Percentiles rank a stretch among this genome's conserved stretches.
Evolutionary conservation across 2,113 vertebrate genomes (phyloP).

Genomic region (Stictonetta naevosa): DNA sequence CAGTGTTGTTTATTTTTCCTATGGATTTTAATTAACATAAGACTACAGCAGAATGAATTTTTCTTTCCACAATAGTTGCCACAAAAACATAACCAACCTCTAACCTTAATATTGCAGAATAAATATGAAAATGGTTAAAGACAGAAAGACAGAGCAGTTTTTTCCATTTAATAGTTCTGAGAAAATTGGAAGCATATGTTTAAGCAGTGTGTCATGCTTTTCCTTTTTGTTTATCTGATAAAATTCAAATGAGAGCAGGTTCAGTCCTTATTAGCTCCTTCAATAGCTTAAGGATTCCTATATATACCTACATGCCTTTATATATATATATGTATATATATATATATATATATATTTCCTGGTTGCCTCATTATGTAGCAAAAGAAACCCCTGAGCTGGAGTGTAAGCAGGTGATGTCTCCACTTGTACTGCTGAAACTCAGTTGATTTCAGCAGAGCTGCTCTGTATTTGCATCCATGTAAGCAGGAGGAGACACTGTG

Average conservation of each 20-base stretch:
- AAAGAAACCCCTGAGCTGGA: not conserved
- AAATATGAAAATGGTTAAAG: conserved; percentile 49
- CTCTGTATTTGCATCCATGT: not conserved
- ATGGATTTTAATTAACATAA: not conserved
- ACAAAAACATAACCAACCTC: conserved; percentile 2
- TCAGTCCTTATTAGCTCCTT: not conserved
- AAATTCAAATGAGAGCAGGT: not conserved
- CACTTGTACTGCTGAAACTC: not conserved
- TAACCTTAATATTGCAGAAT: conserved; percentile 40
- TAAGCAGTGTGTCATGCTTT: not conserved
- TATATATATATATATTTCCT: not conserved
- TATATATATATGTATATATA: not conserved
- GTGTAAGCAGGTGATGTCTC: not conserved
- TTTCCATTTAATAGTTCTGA: conserved; percentile 31
- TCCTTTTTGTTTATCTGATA: not conserved
- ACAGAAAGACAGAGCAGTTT: conserved; percentile 35
- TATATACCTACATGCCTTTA: not conserved
- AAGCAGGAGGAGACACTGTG: rapidly evolving
- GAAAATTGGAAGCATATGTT: conserved; percentile 54
- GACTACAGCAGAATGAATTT: not conserved
- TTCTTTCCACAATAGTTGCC: conserved; percentile 7
- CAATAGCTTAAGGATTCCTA: not conserved
- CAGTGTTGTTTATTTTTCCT: not conserved
- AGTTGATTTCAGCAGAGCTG: not conserved
- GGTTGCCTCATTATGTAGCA: not conserved